phyloP scores from a whole-genome alignment of 1,140 invertebrate species.

The Trigoniulus corallinus region DNA sequence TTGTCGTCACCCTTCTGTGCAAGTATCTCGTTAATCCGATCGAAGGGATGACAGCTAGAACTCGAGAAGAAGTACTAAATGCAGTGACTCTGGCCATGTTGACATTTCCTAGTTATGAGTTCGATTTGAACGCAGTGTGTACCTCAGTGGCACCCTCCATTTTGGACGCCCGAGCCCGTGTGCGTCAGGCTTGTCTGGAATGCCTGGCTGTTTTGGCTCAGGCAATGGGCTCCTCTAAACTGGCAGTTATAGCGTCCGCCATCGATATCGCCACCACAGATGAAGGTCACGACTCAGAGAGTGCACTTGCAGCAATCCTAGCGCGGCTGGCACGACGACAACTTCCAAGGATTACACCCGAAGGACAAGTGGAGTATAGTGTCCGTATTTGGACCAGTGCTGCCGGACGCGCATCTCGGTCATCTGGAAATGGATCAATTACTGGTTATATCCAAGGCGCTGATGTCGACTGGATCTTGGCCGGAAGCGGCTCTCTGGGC shows the following conservation, averaged over 20 bases:
- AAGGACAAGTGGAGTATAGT: conserved; percentile 50
- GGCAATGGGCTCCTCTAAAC: conserved; percentile 33
- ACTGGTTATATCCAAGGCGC: conserved; percentile 25
- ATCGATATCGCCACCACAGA: conserved; percentile 12
- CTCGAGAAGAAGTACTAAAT: conserved; percentile 57
- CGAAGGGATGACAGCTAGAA: conserved; percentile 35
- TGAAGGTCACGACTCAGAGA: conserved; percentile 8
- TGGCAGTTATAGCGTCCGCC: not conserved
- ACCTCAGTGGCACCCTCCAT: conserved; percentile 36
- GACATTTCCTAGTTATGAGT: conserved; percentile 61
- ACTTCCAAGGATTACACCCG: conserved; percentile 41
- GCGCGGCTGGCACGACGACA: conserved; percentile 43
- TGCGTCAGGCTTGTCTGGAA: conserved; percentile 63
- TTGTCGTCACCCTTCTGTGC: conserved; percentile 40
- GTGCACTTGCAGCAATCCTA: conserved; percentile 31
- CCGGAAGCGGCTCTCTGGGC: conserved; percentile 35
- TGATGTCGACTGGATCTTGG: conserved; percentile 52
- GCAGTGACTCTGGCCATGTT: conserved; percentile 55
- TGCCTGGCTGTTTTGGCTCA: conserved; percentile 58
- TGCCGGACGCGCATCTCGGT: conserved; percentile 16
- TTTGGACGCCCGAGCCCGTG: conserved; percentile 47
- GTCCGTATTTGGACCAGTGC: conserved; percentile 25
- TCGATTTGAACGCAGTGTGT: conserved; percentile 46
- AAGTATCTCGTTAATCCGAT: conserved; percentile 41
- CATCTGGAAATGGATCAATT: conserved; percentile 6